These are phyloP conservation scores for Brachyistius frenatus DNA, from an alignment of 2,113 vertebrate genomes.

Conservation along the genomic window DNA sequence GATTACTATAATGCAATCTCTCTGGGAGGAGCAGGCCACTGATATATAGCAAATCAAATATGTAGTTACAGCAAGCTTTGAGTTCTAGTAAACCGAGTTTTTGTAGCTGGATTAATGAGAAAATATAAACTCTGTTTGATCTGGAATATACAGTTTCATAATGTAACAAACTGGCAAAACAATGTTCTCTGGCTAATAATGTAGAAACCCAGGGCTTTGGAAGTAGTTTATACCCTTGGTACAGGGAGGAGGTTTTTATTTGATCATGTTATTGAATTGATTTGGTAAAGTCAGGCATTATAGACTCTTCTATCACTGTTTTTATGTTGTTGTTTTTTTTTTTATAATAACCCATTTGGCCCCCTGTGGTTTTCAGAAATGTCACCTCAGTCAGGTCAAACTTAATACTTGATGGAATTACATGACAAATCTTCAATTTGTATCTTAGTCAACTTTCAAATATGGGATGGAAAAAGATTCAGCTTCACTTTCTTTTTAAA, in stretches of 20 bases:
- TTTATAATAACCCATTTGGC: constrained; percentile 1
- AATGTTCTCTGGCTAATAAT: constrained; percentile 9
- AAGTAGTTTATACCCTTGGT: neutral
- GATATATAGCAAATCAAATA: constrained; percentile 40
- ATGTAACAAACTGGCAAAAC: constrained; percentile 26
- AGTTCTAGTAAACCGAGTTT: constrained; percentile 6
- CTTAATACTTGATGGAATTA: constrained; percentile 13
- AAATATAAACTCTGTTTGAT: constrained; percentile 47
- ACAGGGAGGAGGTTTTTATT: constrained; percentile 12
- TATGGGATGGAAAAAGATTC: constrained; percentile 9
- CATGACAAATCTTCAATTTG: neutral
- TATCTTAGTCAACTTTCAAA: constrained; percentile 15
- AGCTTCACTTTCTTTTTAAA: constrained; percentile 9
- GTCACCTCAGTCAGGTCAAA: neutral
- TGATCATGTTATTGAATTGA: constrained; percentile 22
- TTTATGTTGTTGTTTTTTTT: constrained; percentile 25
- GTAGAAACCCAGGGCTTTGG: constrained; percentile 14
- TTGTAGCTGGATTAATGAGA: constrained; percentile 32
- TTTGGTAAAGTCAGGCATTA: constrained; percentile 29
- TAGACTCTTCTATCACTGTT: neutral
- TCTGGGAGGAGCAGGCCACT: constrained; percentile 28
- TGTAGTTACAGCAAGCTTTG: constrained; percentile 30
- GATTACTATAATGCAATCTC: constrained; percentile 40
- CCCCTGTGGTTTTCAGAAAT: constrained; percentile 16
- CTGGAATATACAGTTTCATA: constrained; percentile 25